phyloP scores from a whole-genome alignment of 30 jellyfish, hydroid and myxozoan genomes.

The Cassiopea andromeda region DNA sequence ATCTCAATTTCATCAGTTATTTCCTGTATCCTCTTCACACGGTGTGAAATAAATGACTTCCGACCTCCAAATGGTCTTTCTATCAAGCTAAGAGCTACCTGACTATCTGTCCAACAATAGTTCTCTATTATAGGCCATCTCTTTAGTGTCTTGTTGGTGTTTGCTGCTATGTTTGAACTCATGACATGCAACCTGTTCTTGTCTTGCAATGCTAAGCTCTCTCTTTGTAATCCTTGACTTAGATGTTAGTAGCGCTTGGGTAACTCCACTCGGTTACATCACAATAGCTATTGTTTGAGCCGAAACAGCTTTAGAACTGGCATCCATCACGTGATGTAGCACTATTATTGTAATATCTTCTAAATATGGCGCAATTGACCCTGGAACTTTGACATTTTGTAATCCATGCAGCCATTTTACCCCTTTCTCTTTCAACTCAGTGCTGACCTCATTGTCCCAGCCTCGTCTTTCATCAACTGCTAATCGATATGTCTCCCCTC shows the following conservation, averaged over 20 bases:
- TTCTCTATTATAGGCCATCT: conserved; percentile 39
- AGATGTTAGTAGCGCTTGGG: conserved; percentile 47
- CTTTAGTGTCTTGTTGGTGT: conserved; percentile 39
- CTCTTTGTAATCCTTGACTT: conserved; percentile 54
- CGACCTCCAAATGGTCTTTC: no score
- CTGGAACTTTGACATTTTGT: conserved; percentile 34
- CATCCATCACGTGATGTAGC: conserved; percentile 58
- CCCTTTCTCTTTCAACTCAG: conserved; percentile 34
- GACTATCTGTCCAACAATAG: conserved; percentile 10
- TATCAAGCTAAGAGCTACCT: conserved; percentile 1
- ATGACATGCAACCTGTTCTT: conserved; percentile 54
- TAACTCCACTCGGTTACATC: conserved; percentile 24
- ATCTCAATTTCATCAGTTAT: no score
- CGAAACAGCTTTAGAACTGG: conserved; percentile 51
- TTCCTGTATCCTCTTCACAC: no score
- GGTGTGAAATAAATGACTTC: no score
- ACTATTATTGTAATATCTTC: conserved; percentile 39
- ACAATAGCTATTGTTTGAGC: conserved; percentile 28
- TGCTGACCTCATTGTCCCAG: conserved; percentile 47
- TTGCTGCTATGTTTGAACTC: conserved; percentile 63
- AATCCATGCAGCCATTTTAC: conserved; percentile 15
- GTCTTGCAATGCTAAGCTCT: conserved; percentile 52
- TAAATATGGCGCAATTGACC: conserved; percentile 35
- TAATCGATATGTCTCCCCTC: conserved; percentile 58
- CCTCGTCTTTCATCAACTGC: conserved; percentile 65